These are phyloP conservation scores for Agrochola litura DNA, from an alignment of 2,888 invertebrate species.

Conservation along the genomic window DNA sequence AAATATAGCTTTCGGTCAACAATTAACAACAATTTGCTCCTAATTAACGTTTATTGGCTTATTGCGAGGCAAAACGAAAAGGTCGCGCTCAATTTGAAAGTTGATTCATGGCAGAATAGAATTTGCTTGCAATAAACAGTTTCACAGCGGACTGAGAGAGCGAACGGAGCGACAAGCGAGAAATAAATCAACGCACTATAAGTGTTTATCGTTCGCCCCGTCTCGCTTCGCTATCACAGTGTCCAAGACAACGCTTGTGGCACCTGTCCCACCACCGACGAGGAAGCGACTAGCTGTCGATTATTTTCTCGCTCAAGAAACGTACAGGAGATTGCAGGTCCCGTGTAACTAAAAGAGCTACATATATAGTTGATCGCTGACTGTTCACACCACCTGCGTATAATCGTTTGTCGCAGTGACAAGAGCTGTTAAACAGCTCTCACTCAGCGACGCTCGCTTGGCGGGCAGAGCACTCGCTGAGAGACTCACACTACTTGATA, in stretches of 20 bases:
- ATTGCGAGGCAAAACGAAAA: slow-evolving; percentile 38
- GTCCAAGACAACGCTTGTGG: not conserved
- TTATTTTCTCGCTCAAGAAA: not conserved
- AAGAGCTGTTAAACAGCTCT: not conserved
- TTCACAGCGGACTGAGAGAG: not conserved
- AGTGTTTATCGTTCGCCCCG: not conserved
- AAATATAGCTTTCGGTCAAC: slow-evolving; percentile 47
- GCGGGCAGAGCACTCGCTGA: not conserved
- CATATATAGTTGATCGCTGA: not conserved
- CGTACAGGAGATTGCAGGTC: not conserved
- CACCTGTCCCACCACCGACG: not conserved
- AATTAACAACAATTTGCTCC: slow-evolving; percentile 55
- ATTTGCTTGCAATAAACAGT: slow-evolving; percentile 26
- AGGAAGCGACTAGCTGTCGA: not conserved
- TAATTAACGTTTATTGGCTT: slow-evolving; percentile 52
- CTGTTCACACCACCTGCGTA: not conserved
- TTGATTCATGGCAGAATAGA: slow-evolving; percentile 37
- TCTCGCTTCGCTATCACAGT: not conserved
- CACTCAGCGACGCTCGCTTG: not conserved
- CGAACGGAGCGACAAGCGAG: not conserved
- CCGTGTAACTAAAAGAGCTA: not conserved
- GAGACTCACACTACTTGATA: not conserved
- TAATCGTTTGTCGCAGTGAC: not conserved
- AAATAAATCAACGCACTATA: not conserved
- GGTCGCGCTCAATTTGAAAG: slow-evolving; percentile 40